Percentiles rank a stretch among this genome's conserved stretches.
Conservation (phyloP, 1,140 invertebrate species). For the Geopemphigus sp. region DNA sequence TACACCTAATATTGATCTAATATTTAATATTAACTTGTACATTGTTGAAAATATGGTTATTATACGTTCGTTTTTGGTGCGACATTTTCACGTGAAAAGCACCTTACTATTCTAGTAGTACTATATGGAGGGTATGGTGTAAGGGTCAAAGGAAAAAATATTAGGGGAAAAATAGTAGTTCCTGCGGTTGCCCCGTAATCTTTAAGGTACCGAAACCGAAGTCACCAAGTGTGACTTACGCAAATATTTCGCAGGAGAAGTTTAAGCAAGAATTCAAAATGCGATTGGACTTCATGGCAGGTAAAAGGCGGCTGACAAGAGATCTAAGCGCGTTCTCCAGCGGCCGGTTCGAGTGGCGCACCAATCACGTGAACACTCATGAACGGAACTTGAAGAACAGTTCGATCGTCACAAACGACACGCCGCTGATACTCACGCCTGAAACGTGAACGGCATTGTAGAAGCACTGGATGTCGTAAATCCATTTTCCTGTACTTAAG, state of each 20-base stretch:
- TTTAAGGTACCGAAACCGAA: background rate
- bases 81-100: no score
- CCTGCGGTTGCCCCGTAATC: no score
- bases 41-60: no score
- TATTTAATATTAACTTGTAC: no score
- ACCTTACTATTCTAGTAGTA: no score
- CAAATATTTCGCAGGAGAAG: slow-evolving; percentile 52
- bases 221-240: background rate
- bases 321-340: slow-evolving; percentile 53
- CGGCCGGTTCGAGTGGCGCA: slow-evolving; percentile 53
- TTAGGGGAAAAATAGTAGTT: no score
- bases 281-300: slow-evolving; percentile 51
- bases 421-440: slow-evolving; percentile 35
- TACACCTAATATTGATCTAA: no score
- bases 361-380: slow-evolving; percentile 39
- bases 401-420: slow-evolving; percentile 41
- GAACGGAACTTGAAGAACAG: slow-evolving; percentile 30
- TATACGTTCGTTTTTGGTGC: no score
- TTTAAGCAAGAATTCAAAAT: slow-evolving; percentile 54
- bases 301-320: slow-evolving; percentile 51
- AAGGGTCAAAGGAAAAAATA: no score
- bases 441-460: background rate
- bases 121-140: no score
- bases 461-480: background rate
- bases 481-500: no score